Evolutionary conservation across 2,888 invertebrate species (phyloP).

Genomic region (Caenorhabditis sp.): DNA sequence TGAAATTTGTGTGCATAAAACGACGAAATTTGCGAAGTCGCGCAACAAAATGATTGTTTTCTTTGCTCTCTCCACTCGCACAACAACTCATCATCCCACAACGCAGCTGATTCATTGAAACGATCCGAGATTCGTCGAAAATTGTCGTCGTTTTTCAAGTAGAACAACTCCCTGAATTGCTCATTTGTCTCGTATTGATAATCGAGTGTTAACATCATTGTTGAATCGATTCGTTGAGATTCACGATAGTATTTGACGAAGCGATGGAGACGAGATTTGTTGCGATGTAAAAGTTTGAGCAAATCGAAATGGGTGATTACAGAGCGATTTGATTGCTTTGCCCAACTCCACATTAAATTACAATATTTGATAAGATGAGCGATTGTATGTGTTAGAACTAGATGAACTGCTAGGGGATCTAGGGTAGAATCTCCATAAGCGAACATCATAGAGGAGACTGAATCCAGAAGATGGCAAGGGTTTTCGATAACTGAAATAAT

Average conservation of each 20-base stretch:
- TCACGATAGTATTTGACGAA: background rate
- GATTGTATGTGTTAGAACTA: background rate
- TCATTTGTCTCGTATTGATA: background rate
- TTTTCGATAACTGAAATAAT: no score
- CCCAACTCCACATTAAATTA: slow-evolving; percentile 1
- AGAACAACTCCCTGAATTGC: background rate
- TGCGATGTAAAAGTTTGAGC: background rate
- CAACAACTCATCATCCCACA: background rate
- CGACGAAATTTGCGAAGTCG: background rate
- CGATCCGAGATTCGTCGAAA: background rate
- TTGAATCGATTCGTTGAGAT: background rate
- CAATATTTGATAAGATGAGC: background rate
- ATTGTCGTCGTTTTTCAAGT: background rate
- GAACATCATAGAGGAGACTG: slow-evolving; percentile 11
- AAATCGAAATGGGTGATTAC: background rate
- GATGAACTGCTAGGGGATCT: background rate
- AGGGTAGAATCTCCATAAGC: slow-evolving; percentile 72
- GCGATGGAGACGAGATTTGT: background rate
- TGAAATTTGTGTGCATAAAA: slow-evolving; percentile 6
- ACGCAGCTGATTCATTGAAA: background rate
- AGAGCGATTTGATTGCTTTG: background rate
- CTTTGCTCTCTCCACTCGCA: background rate
- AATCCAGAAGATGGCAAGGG: background rate
- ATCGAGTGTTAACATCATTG: background rate
- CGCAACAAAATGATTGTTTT: background rate